Conservation (phyloP, 2,797 vertebrate species). For the Petrocephalus schoutedeni region DNA sequence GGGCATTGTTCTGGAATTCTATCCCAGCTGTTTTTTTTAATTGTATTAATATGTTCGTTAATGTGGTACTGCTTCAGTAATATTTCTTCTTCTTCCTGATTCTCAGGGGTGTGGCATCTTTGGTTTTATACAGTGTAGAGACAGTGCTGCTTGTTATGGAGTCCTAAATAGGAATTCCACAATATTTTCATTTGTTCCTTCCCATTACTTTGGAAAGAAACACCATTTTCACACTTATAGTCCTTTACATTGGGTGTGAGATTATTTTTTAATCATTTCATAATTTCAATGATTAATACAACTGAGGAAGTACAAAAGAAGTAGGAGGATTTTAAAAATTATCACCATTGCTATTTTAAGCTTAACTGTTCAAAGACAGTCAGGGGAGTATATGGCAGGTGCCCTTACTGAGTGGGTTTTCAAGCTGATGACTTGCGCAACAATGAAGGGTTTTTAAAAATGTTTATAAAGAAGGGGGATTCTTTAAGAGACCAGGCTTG, state of each 20-base stretch:
- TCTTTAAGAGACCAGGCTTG: background rate
- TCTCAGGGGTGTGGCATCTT: background rate
- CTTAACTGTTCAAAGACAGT: background rate
- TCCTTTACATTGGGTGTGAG: background rate
- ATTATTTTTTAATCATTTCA: background rate
- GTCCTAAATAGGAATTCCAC: background rate
- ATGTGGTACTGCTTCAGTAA: background rate
- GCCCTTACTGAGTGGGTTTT: background rate
- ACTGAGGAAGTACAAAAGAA: background rate
- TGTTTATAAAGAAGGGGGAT: background rate
- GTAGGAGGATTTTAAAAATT: background rate
- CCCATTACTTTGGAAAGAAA: background rate
- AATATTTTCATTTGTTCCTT: background rate
- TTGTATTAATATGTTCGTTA: background rate
- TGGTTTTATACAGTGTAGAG: background rate
- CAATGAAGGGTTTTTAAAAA: background rate
- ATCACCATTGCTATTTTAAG: background rate
- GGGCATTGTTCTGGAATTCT: background rate
- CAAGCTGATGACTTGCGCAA: background rate
- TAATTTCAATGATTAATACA: background rate
- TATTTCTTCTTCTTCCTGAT: background rate
- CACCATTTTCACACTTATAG: background rate
- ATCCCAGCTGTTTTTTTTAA: background rate
- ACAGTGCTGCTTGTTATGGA: background rate
- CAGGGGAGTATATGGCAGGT: background rate